These are phyloP conservation scores for Polyergus mexicanus DNA, from an alignment of 1,140 invertebrate genomes.

Conservation along the genomic window DNA sequence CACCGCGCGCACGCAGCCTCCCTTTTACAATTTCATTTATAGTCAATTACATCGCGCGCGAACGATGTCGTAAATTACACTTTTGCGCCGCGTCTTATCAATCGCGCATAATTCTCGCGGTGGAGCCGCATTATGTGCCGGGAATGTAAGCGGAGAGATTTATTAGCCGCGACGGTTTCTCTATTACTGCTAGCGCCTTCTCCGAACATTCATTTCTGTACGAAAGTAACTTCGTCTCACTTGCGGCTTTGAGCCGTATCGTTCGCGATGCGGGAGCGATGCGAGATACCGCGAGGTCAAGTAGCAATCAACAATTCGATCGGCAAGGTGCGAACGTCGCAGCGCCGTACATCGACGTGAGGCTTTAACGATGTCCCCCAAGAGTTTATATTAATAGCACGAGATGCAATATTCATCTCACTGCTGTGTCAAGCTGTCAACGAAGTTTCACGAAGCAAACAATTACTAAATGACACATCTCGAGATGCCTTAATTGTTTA, in stretches of 20 bases:
- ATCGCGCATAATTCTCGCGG: slow-evolving; percentile 68
- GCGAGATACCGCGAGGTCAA: slow-evolving; percentile 59
- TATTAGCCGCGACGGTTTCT: slow-evolving; percentile 69
- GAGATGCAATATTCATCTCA: slow-evolving; percentile 43
- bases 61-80: slow-evolving; percentile 71
- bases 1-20: slow-evolving; percentile 16
- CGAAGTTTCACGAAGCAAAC: background rate
- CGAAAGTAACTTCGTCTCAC: slow-evolving; percentile 47
- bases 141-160: slow-evolving; percentile 66
- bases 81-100: slow-evolving; percentile 73
- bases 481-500: slow-evolving; percentile 10
- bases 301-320: slow-evolving; percentile 65
- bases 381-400: slow-evolving; percentile 31
- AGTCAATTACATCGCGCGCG: slow-evolving; percentile 64
- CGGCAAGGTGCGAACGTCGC: slow-evolving; percentile 20
- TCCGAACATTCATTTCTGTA: slow-evolving; percentile 46
- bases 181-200: slow-evolving; percentile 60
- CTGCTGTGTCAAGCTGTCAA: background rate
- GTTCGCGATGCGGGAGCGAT: slow-evolving; percentile 7
- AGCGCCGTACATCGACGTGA: background rate
- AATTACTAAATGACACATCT: slow-evolving; percentile 1
- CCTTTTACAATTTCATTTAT: slow-evolving; percentile 64
- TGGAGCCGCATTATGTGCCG: slow-evolving; percentile 49
- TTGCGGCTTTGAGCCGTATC: slow-evolving; percentile 12
- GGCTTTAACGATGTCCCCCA: slow-evolving; percentile 34